Conservation (phyloP, 1,140 invertebrate species). For the Hesperophylax magnus region DNA sequence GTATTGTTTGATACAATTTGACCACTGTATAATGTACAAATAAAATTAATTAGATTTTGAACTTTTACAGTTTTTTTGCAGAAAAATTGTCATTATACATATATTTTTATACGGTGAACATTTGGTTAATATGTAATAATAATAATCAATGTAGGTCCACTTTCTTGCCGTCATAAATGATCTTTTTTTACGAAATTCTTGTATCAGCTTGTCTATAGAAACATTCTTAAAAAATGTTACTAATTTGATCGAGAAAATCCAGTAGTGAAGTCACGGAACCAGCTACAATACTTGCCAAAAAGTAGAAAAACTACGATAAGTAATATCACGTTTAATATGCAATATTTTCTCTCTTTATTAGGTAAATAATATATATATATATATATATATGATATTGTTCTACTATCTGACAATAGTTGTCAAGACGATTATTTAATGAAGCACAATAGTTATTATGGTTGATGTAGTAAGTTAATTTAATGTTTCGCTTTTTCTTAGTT, state of each 20-base stretch:
- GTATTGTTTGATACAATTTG: constrained; percentile 4
- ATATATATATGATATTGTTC: not conserved
- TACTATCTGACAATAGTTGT: not conserved
- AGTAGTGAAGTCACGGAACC: not conserved
- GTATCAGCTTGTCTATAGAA: not conserved
- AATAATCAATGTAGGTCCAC: not conserved
- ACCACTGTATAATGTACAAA: constrained; percentile 3
- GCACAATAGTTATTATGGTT: not conserved
- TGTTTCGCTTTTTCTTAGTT: not conserved
- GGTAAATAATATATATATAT: not conserved
- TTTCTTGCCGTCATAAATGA: not conserved
- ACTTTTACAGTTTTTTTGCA: constrained; percentile 6
- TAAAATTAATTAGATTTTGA: constrained; percentile 11
- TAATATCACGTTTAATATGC: not conserved
- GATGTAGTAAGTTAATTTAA: not conserved
- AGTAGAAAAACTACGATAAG: not conserved
- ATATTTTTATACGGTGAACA: not conserved
- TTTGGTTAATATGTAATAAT: not conserved
- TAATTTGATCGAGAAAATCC: not conserved
- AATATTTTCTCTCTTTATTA: not conserved
- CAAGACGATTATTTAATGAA: too few species aligned
- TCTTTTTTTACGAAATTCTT: not conserved
- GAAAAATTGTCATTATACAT: not conserved
- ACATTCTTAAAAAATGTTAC: not conserved
- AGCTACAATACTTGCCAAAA: constrained; percentile 28